Evolutionary conservation across 1,140 invertebrate species (phyloP).

Genomic region (Hirudo medicinalis): DNA sequence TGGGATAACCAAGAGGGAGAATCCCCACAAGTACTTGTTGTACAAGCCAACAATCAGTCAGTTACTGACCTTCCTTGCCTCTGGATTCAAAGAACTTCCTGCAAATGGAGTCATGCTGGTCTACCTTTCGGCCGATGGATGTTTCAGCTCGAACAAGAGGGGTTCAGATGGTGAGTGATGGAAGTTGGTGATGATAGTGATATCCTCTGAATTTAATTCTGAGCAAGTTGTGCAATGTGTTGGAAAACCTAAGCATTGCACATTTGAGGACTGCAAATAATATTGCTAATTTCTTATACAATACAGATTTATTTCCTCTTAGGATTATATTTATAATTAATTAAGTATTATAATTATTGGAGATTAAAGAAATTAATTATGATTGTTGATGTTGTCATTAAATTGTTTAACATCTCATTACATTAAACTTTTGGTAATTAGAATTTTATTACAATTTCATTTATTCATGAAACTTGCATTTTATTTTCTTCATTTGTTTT

Average conservation of each 20-base stretch:
- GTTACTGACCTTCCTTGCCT: slow-evolving; percentile 80
- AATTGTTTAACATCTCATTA: too few species aligned
- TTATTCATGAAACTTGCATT: too few species aligned
- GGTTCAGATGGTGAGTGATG: neutral
- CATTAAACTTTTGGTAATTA: too few species aligned
- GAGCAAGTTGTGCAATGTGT: slow-evolving; percentile 10
- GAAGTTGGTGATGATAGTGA: neutral
- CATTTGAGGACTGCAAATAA: too few species aligned
- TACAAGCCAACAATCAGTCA: slow-evolving; percentile 89
- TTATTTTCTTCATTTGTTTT: too few species aligned
- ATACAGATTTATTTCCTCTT: too few species aligned
- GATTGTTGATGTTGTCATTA: too few species aligned
- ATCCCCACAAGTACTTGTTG: slow-evolving; percentile 90
- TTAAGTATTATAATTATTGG: too few species aligned
- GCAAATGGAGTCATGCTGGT: slow-evolving; percentile 75
- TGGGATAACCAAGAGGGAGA: slow-evolving; percentile 55
- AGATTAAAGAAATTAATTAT: too few species aligned
- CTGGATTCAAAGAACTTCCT: slow-evolving; percentile 82
- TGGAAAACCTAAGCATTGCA: neutral
- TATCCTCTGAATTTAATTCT: neutral
- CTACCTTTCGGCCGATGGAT: slow-evolving; percentile 85
- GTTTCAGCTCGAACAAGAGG: slow-evolving; percentile 48
- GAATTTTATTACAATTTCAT: too few species aligned
- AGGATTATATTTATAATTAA: too few species aligned
- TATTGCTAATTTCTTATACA: too few species aligned